phyloP scores from a whole-genome alignment of 2,797 vertebrate species.

The Sus cebifrons region DNA sequence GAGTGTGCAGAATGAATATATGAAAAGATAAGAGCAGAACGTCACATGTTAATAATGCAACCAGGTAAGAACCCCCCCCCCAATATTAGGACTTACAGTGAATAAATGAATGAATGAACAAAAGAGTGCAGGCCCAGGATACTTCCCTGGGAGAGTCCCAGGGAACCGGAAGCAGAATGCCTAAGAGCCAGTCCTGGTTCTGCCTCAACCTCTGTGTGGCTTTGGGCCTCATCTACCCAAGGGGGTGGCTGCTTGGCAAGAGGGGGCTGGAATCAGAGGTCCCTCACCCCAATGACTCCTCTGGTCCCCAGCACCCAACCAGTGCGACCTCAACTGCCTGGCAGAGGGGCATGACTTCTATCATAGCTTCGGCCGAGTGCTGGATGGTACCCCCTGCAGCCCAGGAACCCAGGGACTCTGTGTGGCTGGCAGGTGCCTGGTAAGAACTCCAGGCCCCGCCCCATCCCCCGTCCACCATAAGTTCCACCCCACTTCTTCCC shows the following conservation, averaged over 20 bases:
- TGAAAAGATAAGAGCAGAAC: not conserved
- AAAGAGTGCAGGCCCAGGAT: not conserved
- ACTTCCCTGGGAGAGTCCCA: not conserved
- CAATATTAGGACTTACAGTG: not conserved
- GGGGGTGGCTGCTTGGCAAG: not conserved
- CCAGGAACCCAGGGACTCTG: conserved; percentile 87
- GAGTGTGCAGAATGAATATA: not conserved
- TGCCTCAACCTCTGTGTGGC: not conserved
- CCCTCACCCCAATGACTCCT: fast-evolving
- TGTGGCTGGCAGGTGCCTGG: conserved; percentile 89
- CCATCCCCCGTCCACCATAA: not conserved
- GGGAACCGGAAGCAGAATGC: not conserved
- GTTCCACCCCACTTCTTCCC: not conserved
- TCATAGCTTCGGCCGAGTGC: conserved; percentile 91
- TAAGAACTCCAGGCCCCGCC: conserved; percentile 81
- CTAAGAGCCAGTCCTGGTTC: not conserved
- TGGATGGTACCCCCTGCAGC: conserved; percentile 91
- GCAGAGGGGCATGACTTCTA: conserved; percentile 92
- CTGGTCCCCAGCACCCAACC: conserved; percentile 87
- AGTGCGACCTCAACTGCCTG: conserved; percentile 92
- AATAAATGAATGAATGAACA: not conserved
- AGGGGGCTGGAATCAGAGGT: not conserved
- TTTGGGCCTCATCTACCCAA: not conserved
- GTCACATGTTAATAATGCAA: too few species aligned
- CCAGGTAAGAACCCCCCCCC: too few species aligned